Percentiles rank a stretch among this genome's conserved stretches.
Conservation (phyloP, 2,113 vertebrate species). For the Cariama cristata region DNA sequence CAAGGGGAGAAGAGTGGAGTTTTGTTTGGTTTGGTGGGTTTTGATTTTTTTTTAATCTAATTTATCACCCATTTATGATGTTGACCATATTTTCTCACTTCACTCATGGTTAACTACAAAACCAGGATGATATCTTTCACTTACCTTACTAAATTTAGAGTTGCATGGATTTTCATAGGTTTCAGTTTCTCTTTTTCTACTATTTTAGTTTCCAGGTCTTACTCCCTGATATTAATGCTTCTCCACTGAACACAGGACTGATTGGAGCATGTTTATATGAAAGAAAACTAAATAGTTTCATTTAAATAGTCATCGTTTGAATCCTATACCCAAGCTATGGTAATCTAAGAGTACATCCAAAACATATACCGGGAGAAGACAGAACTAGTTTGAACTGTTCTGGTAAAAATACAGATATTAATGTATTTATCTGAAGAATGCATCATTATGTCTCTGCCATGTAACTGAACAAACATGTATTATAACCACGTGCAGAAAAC, state of each 20-base stretch:
- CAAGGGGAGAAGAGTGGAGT: fast-evolving
- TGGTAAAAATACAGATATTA: neutral
- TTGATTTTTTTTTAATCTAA: neutral
- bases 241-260: neutral
- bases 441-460: neutral
- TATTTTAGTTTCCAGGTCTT: neutral
- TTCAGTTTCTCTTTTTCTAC: neutral
- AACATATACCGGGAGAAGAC: neutral
- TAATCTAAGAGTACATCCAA: neutral
- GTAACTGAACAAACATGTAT: neutral
- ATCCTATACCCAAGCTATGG: neutral
- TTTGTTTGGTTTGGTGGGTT: neutral
- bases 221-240: neutral
- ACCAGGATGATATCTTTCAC: neutral
- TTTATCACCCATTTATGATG: neutral
- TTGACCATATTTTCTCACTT: neutral
- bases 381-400: neutral
- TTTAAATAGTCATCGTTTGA: neutral
- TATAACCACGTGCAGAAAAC: neutral
- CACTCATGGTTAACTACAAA: neutral
- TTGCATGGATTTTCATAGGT: neutral
- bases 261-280: neutral
- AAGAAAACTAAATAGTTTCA: neutral
- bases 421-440: neutral
- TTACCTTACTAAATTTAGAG: neutral